These are phyloP conservation scores for Diadumene lineata DNA, from an alignment of 92 coral and sea anemone genomes.

Conservation along the genomic window DNA sequence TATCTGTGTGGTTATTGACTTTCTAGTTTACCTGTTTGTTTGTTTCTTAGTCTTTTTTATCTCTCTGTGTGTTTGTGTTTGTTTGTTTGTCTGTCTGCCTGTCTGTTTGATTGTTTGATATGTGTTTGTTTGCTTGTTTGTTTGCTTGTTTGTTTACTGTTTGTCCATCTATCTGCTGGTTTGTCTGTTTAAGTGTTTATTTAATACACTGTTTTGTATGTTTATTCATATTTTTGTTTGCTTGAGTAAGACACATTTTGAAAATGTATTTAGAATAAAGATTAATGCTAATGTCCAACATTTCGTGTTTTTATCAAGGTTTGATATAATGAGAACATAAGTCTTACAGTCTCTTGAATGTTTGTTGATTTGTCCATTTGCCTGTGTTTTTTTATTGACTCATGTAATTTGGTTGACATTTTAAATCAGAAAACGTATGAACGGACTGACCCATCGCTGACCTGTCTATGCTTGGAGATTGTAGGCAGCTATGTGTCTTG, in stretches of 20 bases:
- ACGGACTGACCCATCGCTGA: constrained; percentile 63
- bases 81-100: neutral
- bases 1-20: neutral
- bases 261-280: no score
- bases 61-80: neutral
- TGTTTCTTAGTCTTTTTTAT: neutral
- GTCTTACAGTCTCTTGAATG: no score
- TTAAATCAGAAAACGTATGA: constrained; percentile 73
- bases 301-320: no score
- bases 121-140: neutral
- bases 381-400: no score
- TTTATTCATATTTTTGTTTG: no score
- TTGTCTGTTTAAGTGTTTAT: neutral
- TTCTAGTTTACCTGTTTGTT: neutral
- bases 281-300: no score
- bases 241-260: no score
- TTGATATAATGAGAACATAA: no score
- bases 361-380: no score
- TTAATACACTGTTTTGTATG: neutral
- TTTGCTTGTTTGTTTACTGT: neutral
- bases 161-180: neutral
- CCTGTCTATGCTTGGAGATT: constrained; percentile 87
- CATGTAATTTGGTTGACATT: no score
- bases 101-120: neutral
- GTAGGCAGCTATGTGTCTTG: constrained; percentile 93